Conservation (phyloP, 1,140 invertebrate species). For the Leptinotarsa texana region DNA sequence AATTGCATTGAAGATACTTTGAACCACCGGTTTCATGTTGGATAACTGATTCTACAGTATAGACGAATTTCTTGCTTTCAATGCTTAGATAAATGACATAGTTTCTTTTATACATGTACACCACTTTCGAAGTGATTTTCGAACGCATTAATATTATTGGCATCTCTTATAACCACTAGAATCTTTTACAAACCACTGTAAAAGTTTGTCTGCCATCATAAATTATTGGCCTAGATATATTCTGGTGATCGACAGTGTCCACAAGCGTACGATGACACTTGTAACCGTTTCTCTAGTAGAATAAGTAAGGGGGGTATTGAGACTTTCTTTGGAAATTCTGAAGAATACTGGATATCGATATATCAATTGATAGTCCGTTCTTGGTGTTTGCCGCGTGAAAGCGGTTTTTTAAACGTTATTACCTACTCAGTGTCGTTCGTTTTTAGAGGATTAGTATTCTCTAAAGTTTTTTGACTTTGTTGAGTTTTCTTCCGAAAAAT, state of each 20-base stretch:
- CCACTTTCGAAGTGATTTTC: no score
- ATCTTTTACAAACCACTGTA: no score
- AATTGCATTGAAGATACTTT: no score
- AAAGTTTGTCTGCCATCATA: no score
- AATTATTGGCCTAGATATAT: not conserved
- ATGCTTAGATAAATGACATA: no score
- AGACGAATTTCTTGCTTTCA: no score
- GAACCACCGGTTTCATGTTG: no score
- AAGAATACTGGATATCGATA: not conserved
- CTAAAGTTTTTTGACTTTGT: not conserved
- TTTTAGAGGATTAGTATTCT: not conserved
- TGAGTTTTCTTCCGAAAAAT: not conserved
- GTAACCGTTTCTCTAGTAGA: not conserved
- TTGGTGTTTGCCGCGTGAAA: not conserved
- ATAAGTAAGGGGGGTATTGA: not conserved
- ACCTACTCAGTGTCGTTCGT: no score
- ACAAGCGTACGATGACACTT: not conserved
- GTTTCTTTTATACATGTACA: no score
- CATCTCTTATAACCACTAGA: no score
- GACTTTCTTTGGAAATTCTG: not conserved
- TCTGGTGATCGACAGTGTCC: not conserved
- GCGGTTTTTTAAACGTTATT: not conserved
- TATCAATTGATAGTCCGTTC: not conserved
- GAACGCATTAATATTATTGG: no score
- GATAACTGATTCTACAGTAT: no score